These are phyloP conservation scores for Psix sp. DNA, from an alignment of 1,140 invertebrate species.

Conservation along the genomic window DNA sequence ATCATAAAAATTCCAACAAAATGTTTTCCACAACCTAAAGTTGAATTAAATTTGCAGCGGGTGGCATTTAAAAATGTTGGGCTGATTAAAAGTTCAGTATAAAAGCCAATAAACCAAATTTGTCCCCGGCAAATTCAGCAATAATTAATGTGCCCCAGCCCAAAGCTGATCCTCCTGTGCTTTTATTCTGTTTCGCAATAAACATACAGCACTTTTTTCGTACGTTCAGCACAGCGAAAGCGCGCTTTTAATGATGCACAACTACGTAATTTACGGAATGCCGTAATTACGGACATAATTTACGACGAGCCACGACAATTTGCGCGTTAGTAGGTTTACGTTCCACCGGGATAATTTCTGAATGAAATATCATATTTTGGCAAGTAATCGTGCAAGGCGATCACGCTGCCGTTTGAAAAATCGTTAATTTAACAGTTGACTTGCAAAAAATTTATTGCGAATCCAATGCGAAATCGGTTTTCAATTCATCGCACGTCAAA, in stretches of 20 bases:
- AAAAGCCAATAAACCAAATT: slow-evolving; percentile 11
- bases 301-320: slow-evolving; percentile 41
- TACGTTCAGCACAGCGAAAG: slow-evolving; percentile 14
- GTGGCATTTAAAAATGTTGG: background rate
- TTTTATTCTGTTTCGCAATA: slow-evolving; percentile 39
- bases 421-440: too few species aligned
- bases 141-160: slow-evolving; percentile 32
- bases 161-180: slow-evolving; percentile 8
- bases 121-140: slow-evolving; percentile 16
- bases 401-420: too few species aligned
- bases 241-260: slow-evolving; percentile 49
- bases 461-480: slow-evolving; percentile 4
- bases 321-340: slow-evolving; percentile 35
- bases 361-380: slow-evolving; percentile 41
- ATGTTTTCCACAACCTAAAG: too few species aligned
- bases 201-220: slow-evolving; percentile 27
- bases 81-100: slow-evolving; percentile 2
- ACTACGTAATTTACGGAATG: slow-evolving; percentile 48
- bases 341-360: slow-evolving; percentile 36
- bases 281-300: slow-evolving; percentile 47
- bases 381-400: slow-evolving; percentile 29
- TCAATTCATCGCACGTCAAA: slow-evolving; percentile 16
- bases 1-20: too few species aligned
- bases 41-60: too few species aligned
- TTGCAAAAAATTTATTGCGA: too few species aligned